Evolutionary conservation across 2,797 vertebrate species (phyloP).

Genomic region (Pangasius macronema): DNA sequence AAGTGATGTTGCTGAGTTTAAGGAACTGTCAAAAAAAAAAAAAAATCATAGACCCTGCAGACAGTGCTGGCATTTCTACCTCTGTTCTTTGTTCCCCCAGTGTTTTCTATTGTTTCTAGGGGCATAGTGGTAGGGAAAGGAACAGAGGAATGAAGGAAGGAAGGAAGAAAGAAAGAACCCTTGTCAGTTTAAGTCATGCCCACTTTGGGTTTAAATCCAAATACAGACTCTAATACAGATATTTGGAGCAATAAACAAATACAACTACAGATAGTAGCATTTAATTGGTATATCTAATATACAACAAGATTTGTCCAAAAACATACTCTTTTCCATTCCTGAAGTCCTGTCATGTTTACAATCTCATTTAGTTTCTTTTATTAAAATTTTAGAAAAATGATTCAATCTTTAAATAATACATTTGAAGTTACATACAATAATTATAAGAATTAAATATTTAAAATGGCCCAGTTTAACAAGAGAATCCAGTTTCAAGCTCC

Average conservation of each 20-base stretch:
- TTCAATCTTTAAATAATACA: background rate
- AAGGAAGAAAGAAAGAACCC: background rate
- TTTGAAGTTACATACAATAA: background rate
- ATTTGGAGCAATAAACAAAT: background rate
- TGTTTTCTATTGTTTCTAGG: background rate
- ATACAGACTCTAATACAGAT: background rate
- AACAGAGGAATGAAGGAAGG: background rate
- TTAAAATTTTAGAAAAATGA: background rate
- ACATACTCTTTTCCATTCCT: background rate
- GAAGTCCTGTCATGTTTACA: constrained; percentile 13
- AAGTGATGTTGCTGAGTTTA: background rate
- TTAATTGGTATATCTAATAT: background rate
- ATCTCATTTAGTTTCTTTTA: background rate
- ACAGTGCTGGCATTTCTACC: background rate
- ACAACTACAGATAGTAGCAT: background rate
- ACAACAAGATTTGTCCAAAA: background rate
- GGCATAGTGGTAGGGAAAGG: background rate
- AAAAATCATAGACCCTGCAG: background rate
- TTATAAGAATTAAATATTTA: background rate
- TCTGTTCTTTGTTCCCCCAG: background rate
- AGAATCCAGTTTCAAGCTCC: background rate
- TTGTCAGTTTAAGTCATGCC: background rate
- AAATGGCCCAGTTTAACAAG: background rate
- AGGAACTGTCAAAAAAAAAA: constrained; percentile 1
- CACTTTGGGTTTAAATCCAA: background rate